Percentiles rank a stretch among this genome's conserved stretches.
Evolutionary conservation across 2,797 vertebrate species (phyloP).

Genomic region (Aldrovandia affinis): DNA sequence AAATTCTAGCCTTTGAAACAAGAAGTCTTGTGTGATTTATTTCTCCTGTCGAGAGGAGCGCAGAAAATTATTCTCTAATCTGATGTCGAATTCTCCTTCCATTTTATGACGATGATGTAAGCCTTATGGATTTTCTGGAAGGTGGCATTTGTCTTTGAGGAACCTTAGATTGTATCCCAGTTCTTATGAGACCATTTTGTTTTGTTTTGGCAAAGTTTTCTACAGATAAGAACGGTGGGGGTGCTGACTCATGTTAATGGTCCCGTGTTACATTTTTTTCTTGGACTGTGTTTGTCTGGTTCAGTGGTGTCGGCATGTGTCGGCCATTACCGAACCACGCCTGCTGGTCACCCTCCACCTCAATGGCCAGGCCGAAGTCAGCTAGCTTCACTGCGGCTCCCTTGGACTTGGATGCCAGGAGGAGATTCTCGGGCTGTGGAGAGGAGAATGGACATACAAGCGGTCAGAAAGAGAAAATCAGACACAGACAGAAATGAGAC

Average conservation of each 20-base stretch:
- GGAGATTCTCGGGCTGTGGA: slow-evolving; percentile 89
- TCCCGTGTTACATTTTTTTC: not conserved
- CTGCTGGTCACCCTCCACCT: slow-evolving; percentile 96
- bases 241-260: not conserved
- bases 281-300: not conserved
- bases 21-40: not conserved
- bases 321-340: slow-evolving; percentile 90
- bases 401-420: slow-evolving; percentile 94
- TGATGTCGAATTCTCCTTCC: not conserved
- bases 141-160: slow-evolving; percentile 5
- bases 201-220: not conserved
- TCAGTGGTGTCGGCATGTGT: not conserved
- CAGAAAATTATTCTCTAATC: not conserved
- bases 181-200: not conserved
- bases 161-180: not conserved
- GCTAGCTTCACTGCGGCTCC: slow-evolving; percentile 94
- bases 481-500: not conserved
- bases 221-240: too few species aligned
- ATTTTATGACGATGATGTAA: not conserved
- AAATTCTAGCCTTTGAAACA: not conserved
- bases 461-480: not conserved
- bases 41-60: not conserved
- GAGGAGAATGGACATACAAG: slow-evolving; percentile 22
- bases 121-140: not conserved
- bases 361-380: slow-evolving; percentile 93